Conservation (phyloP, 2,797 vertebrate species). For the Artibeus lituratus region DNA sequence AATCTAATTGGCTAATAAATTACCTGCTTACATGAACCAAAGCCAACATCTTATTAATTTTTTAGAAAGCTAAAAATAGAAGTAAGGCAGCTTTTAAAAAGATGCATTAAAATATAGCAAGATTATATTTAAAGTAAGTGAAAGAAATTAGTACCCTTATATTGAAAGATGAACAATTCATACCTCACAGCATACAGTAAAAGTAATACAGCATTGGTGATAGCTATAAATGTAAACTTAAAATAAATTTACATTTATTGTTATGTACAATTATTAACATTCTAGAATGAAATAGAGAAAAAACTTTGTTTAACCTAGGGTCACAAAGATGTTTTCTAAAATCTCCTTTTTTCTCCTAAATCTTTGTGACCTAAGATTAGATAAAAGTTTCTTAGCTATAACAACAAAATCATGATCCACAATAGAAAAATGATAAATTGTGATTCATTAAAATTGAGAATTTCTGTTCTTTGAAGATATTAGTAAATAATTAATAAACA, state of each 20-base stretch:
- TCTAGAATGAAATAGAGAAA: not conserved
- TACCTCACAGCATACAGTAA: not conserved
- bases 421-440: not conserved
- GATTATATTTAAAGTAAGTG: not conserved
- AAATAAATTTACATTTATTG: not conserved
- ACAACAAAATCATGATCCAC: not conserved
- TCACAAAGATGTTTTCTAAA: not conserved
- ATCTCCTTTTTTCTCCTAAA: not conserved
- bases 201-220: not conserved
- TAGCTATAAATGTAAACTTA: not conserved
- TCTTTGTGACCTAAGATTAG: not conserved
- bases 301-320: not conserved
- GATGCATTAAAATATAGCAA: not conserved
- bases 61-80: not conserved
- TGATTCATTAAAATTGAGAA: not conserved
- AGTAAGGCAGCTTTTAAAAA: not conserved
- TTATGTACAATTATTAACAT: not conserved
- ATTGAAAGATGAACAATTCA: not conserved
- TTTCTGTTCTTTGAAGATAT: not conserved
- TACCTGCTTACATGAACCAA: not conserved
- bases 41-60: not conserved
- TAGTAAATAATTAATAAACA: not conserved
- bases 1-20: not conserved
- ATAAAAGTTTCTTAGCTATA: not conserved
- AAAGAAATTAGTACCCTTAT: not conserved